These are phyloP conservation scores for Cephus cinctus DNA, from an alignment of 1,140 invertebrate species.

Conservation along the genomic window DNA sequence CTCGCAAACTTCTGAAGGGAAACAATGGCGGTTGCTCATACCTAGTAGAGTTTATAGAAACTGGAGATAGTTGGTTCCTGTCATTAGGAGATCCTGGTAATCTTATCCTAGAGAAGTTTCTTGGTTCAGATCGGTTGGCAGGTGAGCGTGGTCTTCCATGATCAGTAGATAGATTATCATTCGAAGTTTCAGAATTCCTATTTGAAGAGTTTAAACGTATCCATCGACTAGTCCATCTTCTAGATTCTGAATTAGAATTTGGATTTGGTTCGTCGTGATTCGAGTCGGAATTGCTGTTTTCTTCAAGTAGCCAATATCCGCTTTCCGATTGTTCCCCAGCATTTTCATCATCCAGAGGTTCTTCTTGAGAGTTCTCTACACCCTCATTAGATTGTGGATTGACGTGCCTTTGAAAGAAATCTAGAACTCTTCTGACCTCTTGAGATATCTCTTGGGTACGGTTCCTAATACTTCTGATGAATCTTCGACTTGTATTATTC, in stretches of 20 bases:
- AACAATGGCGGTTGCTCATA: conserved; percentile 43
- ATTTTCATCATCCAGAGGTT: conserved; percentile 23
- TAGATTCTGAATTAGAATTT: conserved; percentile 19
- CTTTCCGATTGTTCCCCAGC: conserved; percentile 42
- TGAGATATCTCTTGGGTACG: background rate
- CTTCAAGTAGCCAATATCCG: conserved; percentile 49
- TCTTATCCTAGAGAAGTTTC: too few relatives aligned
- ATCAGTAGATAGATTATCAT: conserved; percentile 10
- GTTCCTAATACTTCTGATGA: background rate
- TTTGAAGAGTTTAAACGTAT: conserved; percentile 36
- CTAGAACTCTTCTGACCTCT: background rate
- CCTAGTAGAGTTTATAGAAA: conserved; percentile 36
- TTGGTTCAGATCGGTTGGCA: background rate
- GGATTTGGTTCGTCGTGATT: conserved; percentile 35
- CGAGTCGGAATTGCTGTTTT: conserved; percentile 48
- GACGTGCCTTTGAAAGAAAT: background rate
- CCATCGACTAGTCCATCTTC: conserved; percentile 44
- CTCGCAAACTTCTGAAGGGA: conserved; percentile 39
- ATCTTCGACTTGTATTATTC: background rate
- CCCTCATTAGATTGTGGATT: conserved; percentile 1
- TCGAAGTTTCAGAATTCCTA: conserved; percentile 22
- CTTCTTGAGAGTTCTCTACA: conserved; percentile 9
- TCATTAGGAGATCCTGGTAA: too few relatives aligned
- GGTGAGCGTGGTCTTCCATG: background rate
- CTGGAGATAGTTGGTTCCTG: conserved; percentile 32